A percentile compares a stretch with the other conserved stretches of the same genome.
Evolutionary conservation across 2,113 vertebrate genomes (phyloP).

Genomic region (Prietella phreatophila): DNA sequence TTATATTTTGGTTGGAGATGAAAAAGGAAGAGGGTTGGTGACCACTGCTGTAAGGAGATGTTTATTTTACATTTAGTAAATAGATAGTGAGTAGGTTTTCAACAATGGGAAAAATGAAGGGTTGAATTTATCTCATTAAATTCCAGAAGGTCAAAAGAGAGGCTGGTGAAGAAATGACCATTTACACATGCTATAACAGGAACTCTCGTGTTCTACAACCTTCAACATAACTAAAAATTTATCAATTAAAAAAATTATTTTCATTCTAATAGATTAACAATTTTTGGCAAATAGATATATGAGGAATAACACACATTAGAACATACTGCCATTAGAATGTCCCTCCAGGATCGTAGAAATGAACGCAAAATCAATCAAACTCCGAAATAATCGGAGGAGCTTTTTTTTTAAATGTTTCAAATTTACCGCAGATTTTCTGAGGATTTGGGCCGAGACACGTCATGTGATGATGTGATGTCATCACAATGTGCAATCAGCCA

Average conservation of each 20-base stretch:
- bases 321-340: not conserved
- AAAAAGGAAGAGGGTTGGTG: no score
- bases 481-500: no score
- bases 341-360: no score
- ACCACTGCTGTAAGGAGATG: not conserved
- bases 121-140: not conserved
- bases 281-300: not conserved
- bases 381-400: no score
- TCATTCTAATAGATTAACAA: not conserved
- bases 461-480: no score
- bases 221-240: not conserved
- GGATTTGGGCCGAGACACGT: no score
- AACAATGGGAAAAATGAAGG: not conserved
- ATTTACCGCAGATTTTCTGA: no score
- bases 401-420: no score
- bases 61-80: not conserved
- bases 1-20: no score
- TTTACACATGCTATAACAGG: not conserved
- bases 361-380: no score
- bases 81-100: not conserved
- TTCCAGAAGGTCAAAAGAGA: not conserved
- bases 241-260: not conserved
- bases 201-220: not conserved
- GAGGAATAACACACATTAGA: not conserved
- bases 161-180: not conserved